phyloP scores from a whole-genome alignment of 2,888 invertebrate species.

The Crocallis elinguaria region DNA sequence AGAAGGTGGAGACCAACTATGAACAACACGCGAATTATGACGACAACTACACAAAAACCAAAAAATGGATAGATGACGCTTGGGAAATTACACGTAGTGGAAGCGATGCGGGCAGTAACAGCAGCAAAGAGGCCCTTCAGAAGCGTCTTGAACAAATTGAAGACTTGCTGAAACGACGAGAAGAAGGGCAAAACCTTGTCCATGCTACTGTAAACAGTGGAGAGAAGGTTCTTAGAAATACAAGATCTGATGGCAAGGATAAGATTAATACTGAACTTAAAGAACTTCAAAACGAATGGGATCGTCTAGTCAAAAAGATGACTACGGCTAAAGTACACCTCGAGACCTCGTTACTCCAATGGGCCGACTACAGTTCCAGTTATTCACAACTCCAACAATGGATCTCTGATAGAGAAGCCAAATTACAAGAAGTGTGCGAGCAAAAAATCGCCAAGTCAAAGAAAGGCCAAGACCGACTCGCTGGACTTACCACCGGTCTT shows the following conservation, averaged over 20 bases:
- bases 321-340: slow-evolving; percentile 95
- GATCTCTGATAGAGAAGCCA: slow-evolving; percentile 96
- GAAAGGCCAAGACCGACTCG: slow-evolving; percentile 87
- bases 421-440: slow-evolving; percentile 95
- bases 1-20: slow-evolving; percentile 94
- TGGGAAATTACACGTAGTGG: slow-evolving; percentile 92
- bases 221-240: slow-evolving; percentile 94
- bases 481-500: slow-evolving; percentile 90
- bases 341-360: slow-evolving; percentile 95
- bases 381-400: slow-evolving; percentile 96
- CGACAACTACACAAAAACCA: slow-evolving; percentile 89
- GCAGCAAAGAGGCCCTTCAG: slow-evolving; percentile 93
- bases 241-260: slow-evolving; percentile 95
- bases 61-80: slow-evolving; percentile 94
- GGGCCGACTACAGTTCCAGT: slow-evolving; percentile 98
- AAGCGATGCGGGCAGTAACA: slow-evolving; percentile 90
- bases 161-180: slow-evolving; percentile 91
- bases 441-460: slow-evolving; percentile 92
- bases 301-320: slow-evolving; percentile 95
- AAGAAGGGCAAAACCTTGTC: slow-evolving; percentile 94
- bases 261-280: slow-evolving; percentile 94
- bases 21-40: slow-evolving; percentile 94
- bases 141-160: slow-evolving; percentile 91
- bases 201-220: slow-evolving; percentile 95
- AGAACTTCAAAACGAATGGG: slow-evolving; percentile 96